Evolutionary conservation across 2,888 invertebrate species (phyloP), one percentile per base, ranked within the genome.

Genomic region (Leptinotarsa peninsularis): DNA sequence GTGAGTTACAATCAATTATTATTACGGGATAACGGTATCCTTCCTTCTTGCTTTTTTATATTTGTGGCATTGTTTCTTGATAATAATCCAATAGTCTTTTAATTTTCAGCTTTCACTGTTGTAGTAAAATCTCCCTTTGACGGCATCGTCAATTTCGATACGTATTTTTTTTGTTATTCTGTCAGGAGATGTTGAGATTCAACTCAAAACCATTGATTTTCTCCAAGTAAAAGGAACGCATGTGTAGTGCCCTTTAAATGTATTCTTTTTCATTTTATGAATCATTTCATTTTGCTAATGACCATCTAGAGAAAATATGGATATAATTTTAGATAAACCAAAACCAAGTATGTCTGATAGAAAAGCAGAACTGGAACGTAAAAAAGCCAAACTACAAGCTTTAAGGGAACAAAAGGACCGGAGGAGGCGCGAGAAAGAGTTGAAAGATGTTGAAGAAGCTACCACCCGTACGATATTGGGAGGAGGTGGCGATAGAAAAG

Each of bases 291-390:
- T 73, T 69, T 56, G 56, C 49, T 49, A 73, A 60, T 71, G 68
- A 71, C 66, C 54, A 49, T 33, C 50, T 71, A 67, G 67, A 49
- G 50, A 67, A 54, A 82, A 71, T 73, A 83, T 83, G 83, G 82
- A 83, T 79, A 66, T 82, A 63, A 77, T 82, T 81, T 76, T 82
- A 84, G 82, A 81, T 81, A 82, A 77, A 80, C 81, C 82, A 50
- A 82, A 82, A 81, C 79, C 85, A 58, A 86, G 83, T 73, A 95
- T 95, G 95, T 93, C 95, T 71, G 97, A 97, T 89, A 92, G 97
- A 79, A 96, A 96, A 88, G 96, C 95, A n/a, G 97, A 97, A 89
- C 88, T 97, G 84, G 97, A 97, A 89, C 92, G 96, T 77, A 97
- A 97, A 88, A 96, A 96, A 88, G 96, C 96, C 33, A 96, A 96